Percentiles rank a stretch among this genome's conserved stretches.
These are phyloP conservation scores for Apis laboriosa DNA, from an alignment of 1,140 invertebrate species.

Conservation along the genomic window DNA sequence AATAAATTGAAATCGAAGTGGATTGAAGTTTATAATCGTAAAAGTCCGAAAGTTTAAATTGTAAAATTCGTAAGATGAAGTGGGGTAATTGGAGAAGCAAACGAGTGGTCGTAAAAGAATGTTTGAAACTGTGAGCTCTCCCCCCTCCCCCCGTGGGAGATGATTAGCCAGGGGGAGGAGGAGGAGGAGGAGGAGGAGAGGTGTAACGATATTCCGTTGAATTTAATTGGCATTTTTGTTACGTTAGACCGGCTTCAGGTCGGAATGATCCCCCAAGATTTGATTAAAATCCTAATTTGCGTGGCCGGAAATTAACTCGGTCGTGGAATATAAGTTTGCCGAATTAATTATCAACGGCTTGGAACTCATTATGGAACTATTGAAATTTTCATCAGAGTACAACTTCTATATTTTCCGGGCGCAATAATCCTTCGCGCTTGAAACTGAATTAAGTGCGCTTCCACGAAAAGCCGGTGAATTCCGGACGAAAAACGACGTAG, in stretches of 20 bases:
- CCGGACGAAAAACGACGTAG: neutral
- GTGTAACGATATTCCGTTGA: constrained; percentile 45
- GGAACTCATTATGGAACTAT: constrained; percentile 60
- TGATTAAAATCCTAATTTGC: constrained; percentile 65
- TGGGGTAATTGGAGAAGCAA: neutral
- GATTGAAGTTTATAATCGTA: neutral
- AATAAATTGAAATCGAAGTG: too few relatives aligned
- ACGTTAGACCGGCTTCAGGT: constrained; percentile 4
- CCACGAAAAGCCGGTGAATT: neutral
- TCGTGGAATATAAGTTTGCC: constrained; percentile 61
- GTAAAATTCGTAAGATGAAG: constrained; percentile 9
- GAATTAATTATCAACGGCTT: constrained; percentile 60
- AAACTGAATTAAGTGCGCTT: constrained; percentile 49
- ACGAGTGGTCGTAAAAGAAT: constrained; percentile 6
- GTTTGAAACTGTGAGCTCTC: constrained; percentile 1
- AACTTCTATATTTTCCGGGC: constrained; percentile 55
- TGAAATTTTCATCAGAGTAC: constrained; percentile 60
- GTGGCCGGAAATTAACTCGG: constrained; percentile 59
- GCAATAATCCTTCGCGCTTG: constrained; percentile 44
- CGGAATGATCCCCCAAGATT: constrained; percentile 54
- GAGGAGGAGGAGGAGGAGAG: too few relatives aligned
- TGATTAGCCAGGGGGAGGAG: constrained; percentile 30
- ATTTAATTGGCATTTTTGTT: constrained; percentile 58
- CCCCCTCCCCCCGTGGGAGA: neutral
- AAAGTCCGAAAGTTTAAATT: neutral